Base-by-base conservation (phyloP, 64 coral and sea anemone species). In the Montipora cactus region DNA sequence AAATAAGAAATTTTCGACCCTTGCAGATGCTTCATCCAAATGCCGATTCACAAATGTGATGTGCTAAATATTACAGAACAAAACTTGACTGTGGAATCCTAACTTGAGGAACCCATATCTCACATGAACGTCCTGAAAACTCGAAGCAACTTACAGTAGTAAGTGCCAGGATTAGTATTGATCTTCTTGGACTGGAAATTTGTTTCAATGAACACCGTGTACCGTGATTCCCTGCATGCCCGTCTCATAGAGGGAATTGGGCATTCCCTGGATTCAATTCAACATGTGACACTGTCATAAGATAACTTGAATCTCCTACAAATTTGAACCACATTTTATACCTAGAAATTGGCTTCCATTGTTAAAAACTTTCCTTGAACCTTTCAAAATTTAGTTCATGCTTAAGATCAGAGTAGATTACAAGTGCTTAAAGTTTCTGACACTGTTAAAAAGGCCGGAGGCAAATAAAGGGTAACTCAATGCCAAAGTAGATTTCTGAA, bases 231-330 rank as follows among this genome's bases (percentile, higher is more conserved):
- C 74, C 74, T 76, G 5, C 1, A 76, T 76, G 74, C 74, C 74
- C 74, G 9, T 76, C 74, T 76, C 74, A 76, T 76, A 76, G 74
- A 76, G 44, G 74, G 74, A 76, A 76, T 11, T 76, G 74, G 74
- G 28, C 74, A 76, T 76, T 76, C 74, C 74, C 28, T 76, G 74
- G 74, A 46, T 76, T 76, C 74, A 76, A 76, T 15, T 76, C 74
- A 76, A 76, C 48, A 76, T 15, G 13, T 76, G 74, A 47, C 74
- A 76, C 74, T 15, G 61, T 66, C 9, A 66, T 66, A 66, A 66
- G 61, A 66, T 66, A 66, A 66, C 61, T 28, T 28, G 25, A 28
- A 28, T 28, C 61, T 66, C 61, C 61, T 66, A 66, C 61, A 66
- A 12, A 66, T 8, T 66, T 66, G 61, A 66, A 66, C 61, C 61